Percentiles rank a stretch among this genome's conserved stretches.
phyloP scores from a whole-genome alignment of 2,113 vertebrate genomes.

The Bagarius yarrelli region DNA sequence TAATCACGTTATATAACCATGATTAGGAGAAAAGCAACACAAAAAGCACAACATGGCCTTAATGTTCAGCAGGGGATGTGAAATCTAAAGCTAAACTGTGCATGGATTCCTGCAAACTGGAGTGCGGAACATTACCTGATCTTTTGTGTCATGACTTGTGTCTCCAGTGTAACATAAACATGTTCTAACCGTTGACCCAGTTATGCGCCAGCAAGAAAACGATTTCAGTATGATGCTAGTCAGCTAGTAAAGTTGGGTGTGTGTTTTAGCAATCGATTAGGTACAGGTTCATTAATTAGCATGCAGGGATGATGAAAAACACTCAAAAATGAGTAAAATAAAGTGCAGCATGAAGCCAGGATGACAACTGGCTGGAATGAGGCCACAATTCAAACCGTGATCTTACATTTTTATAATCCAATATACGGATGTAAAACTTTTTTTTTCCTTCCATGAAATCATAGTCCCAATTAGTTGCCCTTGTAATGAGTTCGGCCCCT shows the following conservation, averaged over 20 bases:
- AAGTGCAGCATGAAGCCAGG: neutral
- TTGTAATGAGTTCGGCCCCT: no score
- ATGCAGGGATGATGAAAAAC: neutral
- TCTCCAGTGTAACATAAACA: neutral
- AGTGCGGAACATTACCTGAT: neutral
- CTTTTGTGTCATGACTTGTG: neutral
- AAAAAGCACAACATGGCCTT: neutral
- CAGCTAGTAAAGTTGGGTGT: neutral
- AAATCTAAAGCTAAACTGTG: neutral
- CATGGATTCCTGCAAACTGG: neutral
- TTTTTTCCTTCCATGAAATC: neutral
- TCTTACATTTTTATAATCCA: no score
- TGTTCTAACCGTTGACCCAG: neutral
- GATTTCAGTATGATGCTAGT: neutral
- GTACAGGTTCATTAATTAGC: neutral
- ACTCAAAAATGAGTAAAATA: neutral
- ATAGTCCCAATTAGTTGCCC: no score
- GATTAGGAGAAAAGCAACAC: neutral
- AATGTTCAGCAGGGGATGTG: neutral
- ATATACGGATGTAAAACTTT: no score
- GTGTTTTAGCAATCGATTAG: neutral
- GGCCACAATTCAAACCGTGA: no score
- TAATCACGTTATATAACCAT: no score
- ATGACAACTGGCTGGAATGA: no score
- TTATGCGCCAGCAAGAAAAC: neutral